Evolutionary conservation across 1,140 invertebrate species (phyloP).

Genomic region (Rhysida immarginata): DNA sequence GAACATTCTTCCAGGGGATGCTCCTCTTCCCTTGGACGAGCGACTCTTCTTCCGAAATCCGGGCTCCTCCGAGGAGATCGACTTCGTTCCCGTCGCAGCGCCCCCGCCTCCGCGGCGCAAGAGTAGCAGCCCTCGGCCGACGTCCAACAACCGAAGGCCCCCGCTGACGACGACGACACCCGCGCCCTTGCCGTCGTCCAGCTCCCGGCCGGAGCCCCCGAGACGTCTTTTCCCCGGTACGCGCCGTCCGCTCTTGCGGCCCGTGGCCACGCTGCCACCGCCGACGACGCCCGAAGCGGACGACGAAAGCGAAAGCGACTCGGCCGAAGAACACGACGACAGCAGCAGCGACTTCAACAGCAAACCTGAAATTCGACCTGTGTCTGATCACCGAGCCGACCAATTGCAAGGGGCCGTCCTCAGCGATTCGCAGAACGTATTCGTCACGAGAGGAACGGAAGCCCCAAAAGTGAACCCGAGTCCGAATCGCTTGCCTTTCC

Average conservation of each 20-base stretch:
- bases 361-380: no score
- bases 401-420: background rate
- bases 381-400: no score
- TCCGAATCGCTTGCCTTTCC: background rate
- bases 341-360: no score
- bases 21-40: background rate
- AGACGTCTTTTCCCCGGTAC: background rate
- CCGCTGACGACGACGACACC: background rate
- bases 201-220: background rate
- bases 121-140: background rate
- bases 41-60: background rate
- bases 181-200: background rate
- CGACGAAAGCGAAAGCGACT: background rate
- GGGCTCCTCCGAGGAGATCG: background rate
- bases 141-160: background rate
- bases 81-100: background rate
- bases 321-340: background rate
- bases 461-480: background rate
- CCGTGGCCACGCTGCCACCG: background rate
- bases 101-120: background rate
- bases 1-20: slow-evolving; percentile 2
- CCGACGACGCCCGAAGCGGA: background rate
- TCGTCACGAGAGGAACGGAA: background rate
- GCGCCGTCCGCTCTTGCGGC: background rate
- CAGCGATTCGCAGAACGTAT: slow-evolving; percentile 3